Percentiles rank a stretch among this genome's conserved stretches.
Evolutionary conservation across 2,888 invertebrate species (phyloP).

Genomic region (Drosophila formosana): DNA sequence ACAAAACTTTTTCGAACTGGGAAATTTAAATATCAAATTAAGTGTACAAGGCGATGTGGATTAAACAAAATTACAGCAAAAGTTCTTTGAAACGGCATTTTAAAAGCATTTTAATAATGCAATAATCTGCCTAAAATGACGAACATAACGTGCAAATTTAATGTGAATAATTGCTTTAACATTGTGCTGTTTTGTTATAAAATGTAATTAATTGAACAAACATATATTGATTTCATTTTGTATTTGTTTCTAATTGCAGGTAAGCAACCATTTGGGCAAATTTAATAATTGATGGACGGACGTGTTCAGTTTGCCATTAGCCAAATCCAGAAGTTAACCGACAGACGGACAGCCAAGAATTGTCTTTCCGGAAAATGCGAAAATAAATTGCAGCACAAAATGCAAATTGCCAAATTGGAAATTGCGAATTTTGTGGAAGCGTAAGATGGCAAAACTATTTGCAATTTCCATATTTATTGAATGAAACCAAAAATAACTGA

Average conservation of each 20-base stretch:
- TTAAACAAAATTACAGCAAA: conserved; percentile 11
- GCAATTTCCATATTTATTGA: conserved; percentile 8
- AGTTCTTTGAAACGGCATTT: background rate
- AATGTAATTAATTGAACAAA: background rate
- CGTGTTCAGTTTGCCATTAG: background rate
- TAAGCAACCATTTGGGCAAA: conserved; percentile 27
- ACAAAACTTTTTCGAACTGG: conserved; percentile 1
- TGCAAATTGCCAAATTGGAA: background rate
- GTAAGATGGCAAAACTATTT: background rate
- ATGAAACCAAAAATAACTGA: conserved; percentile 9
- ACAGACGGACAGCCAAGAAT: background rate
- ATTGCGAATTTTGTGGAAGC: conserved; percentile 2
- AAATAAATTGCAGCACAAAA: background rate
- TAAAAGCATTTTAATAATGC: background rate
- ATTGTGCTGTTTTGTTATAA: background rate
- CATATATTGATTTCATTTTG: conserved; percentile 6
- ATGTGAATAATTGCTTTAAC: background rate
- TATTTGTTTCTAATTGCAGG: conserved; percentile 39
- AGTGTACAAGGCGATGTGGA: conserved; percentile 40
- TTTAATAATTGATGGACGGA: background rate
- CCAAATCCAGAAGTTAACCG: background rate
- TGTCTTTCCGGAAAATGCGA: background rate
- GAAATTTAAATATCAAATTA: conserved; percentile 38
- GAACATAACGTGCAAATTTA: background rate
- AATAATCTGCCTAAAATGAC: conserved; percentile 1